Base-by-base conservation (phyloP, 2,797 vertebrate species). In the Iguana delicatissima region DNA sequence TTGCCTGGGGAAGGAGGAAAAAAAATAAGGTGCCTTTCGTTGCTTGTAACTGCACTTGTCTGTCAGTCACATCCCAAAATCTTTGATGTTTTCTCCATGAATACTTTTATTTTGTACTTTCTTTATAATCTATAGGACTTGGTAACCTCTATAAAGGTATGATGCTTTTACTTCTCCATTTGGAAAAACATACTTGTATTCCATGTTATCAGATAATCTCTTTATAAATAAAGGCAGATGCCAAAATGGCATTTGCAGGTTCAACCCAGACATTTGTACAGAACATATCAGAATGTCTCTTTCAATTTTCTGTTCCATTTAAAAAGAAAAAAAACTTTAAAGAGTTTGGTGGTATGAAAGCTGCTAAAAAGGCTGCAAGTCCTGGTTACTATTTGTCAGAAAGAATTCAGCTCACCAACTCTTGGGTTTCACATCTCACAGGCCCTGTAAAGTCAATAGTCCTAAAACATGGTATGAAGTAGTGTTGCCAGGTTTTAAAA, bases 1-100 rank as follows among this genome's bases (percentile, higher is more conserved):
- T 87, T 94, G 94, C 89, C 96, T 95, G 90, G 50, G 50, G 29
- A 4, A 22, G 38, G 35, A 14, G 26, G 13, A 6, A 12, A 20
- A 20, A 93, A 87, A 55, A 42, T 57, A 89, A 93, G 4, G 18
- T 13, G 62, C 64, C 16, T 92, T 77, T 59, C 62, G 84, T n/a
- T 57, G 59, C 7, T 83, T 88, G 29, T 83, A 76, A 64, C 9
- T 42, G 22, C 69, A 69, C 29, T 52, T 85, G 52, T 59, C 52
- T n/a, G 59, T 50, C 16, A 69, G 24, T 85, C 16, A 55, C 6
- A 74, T 35, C 72, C 8, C 29, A n/a, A 72, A 72, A 69, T 80
- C 52, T 50, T 35, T n/a, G 9, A 18, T 57, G 6, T 82, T 35
- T 82, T 38, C 50, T 13, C 24, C n/a, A 73, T 55, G n/a, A 50